Evolutionary conservation across 2,113 vertebrate species (phyloP), one percentile per base, ranked within the genome.

Genomic region (Ailuropoda melanoleuca): DNA sequence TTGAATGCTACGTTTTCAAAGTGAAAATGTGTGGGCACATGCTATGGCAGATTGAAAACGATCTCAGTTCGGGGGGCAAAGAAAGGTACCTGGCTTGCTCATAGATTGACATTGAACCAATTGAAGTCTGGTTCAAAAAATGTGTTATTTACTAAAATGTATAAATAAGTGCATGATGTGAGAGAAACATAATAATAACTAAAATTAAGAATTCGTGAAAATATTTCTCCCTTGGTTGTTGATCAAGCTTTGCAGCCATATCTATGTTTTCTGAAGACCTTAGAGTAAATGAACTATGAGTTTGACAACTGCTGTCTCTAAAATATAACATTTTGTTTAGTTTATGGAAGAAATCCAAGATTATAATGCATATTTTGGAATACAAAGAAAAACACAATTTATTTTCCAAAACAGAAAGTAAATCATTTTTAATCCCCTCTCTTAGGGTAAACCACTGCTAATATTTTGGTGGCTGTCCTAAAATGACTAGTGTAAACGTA

Each of bases 101-200:
- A 53, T 96, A 97, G 93, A 97, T 60, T 90, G 85, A 11, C 3
- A 31, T 6, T 97, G 72, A 98, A 98, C 98, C 98, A 97, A 97
- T 55, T 83, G 56, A 97, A 56, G 24, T 37, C 50, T 60, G 23
- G 3, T 85, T 92, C n/a, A 78, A 85, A 84, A 4, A 17, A 56
- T 46, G 19, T 17, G 60, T 72, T 31, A 68, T 64, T 78, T 56
- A 17, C 48, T 48, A 37, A 88, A 64, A 24, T 64, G 0, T 91
- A 88, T 85, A 53, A 94, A 39, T 84, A 74, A 82, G 50, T 82
- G 15, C 46, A 62, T 77, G 3, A 77, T 68, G 23, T 11, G 26
- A 66, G 74, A 95, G 11, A 72, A 90, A 62, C 1, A 34, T 48
- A 70, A 14, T 26, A 77, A 12, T 26, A 75, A 90, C 1, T 50